These are phyloP conservation scores for Delphinus delphis DNA, from an alignment of 2,113 vertebrate genomes.

Conservation along the genomic window DNA sequence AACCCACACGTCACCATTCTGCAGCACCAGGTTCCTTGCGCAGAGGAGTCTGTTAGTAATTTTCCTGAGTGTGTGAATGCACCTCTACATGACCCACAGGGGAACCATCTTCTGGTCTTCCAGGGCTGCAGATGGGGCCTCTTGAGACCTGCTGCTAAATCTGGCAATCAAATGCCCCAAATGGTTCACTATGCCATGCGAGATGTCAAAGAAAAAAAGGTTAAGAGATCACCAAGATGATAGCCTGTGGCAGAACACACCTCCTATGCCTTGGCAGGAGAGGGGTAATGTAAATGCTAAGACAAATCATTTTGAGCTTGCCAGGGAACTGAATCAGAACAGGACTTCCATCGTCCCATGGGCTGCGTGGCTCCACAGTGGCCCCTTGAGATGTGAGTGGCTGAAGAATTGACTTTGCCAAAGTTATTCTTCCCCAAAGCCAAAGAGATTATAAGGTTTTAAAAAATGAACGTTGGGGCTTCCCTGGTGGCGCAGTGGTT, in stretches of 20 bases:
- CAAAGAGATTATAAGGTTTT: not conserved
- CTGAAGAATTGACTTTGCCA: not conserved
- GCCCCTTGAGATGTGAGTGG: not conserved
- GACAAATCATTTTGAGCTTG: not conserved
- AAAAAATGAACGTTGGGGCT: not conserved
- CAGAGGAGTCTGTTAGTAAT: not conserved
- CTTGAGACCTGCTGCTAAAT: not conserved
- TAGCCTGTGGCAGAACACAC: not conserved
- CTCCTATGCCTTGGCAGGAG: not conserved
- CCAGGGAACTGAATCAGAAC: not conserved
- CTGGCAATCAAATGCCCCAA: not conserved
- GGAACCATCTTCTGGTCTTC: not conserved
- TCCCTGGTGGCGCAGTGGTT: too few relatives aligned
- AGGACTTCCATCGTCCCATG: not conserved
- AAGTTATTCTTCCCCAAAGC: not conserved
- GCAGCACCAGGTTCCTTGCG: not conserved
- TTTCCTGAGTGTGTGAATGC: not conserved
- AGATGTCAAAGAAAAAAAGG: not conserved
- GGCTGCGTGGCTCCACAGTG: not conserved
- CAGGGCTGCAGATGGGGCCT: not conserved
- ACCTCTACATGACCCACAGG: not conserved
- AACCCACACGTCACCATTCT: rapidly evolving
- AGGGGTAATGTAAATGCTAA: not conserved
- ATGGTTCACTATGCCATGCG: not conserved
- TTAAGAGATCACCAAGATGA: not conserved